These are phyloP conservation scores for Cebidichthys violaceus DNA, from an alignment of 2,113 vertebrate species.

Conservation along the genomic window DNA sequence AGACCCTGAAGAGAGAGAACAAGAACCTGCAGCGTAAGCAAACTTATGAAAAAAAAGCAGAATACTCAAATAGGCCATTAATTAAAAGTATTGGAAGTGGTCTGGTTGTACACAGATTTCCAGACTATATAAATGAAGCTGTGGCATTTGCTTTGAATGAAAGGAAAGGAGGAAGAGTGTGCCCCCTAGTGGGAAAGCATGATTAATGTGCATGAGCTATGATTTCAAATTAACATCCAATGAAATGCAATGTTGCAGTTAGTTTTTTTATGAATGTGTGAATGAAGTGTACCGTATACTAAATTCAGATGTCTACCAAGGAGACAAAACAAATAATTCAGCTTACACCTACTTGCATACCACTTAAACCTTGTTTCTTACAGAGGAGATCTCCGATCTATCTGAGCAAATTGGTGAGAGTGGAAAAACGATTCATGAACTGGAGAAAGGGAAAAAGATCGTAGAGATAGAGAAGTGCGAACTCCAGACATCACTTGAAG, in stretches of 20 bases:
- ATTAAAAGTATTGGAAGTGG: neutral
- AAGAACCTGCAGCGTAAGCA: constrained; percentile 83
- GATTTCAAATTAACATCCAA: neutral
- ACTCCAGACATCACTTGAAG: constrained; percentile 81
- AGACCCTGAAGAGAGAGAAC: constrained; percentile 88
- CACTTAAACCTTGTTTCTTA: neutral
- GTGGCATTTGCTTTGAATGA: neutral
- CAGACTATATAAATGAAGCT: neutral
- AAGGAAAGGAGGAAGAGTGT: neutral
- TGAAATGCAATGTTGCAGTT: neutral
- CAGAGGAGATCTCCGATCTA: constrained; percentile 83
- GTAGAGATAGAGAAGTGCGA: constrained; percentile 78
- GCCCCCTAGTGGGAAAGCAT: neutral
- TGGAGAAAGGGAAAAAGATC: constrained; percentile 81
- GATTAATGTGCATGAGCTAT: neutral
- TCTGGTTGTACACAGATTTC: neutral
- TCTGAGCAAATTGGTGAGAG: constrained; percentile 80
- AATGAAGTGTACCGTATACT: neutral
- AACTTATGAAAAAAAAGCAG: neutral
- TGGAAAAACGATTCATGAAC: constrained; percentile 83
- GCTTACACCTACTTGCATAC: neutral
- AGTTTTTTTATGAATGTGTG: neutral
- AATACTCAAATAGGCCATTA: neutral
- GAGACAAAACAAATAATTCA: neutral
- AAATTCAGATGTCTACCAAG: neutral